Percentiles rank a stretch among this genome's conserved stretches.
Conservation (phyloP, 2,888 invertebrate species). For the Folsomia candida region DNA sequence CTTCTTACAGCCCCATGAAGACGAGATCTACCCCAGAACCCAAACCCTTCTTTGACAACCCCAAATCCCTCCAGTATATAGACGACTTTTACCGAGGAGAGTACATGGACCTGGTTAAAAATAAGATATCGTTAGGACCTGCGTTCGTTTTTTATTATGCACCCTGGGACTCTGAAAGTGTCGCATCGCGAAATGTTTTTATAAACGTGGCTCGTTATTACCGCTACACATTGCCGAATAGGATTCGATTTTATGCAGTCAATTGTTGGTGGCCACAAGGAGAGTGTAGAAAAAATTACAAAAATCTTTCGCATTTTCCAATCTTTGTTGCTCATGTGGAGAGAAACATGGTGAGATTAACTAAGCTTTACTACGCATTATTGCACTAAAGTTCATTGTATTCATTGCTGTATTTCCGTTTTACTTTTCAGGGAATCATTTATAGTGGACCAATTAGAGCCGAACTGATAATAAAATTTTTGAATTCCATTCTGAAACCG, state of each 20-base stretch:
- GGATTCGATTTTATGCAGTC: slow-evolving; percentile 47
- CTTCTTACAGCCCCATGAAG: slow-evolving; percentile 39
- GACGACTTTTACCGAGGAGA: slow-evolving; percentile 48
- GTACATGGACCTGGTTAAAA: slow-evolving; percentile 46
- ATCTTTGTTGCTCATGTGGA: slow-evolving; percentile 48
- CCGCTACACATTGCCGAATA: slow-evolving; percentile 29
- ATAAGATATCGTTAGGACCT: slow-evolving; percentile 44
- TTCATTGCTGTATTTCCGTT: neutral
- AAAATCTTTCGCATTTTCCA: slow-evolving; percentile 49
- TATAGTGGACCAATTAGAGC: slow-evolving; percentile 48
- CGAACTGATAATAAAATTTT: slow-evolving; percentile 47
- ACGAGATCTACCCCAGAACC: slow-evolving; percentile 41
- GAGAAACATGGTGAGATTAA: slow-evolving; percentile 43
- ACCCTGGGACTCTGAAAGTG: slow-evolving; percentile 49
- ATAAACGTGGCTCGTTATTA: slow-evolving; percentile 45
- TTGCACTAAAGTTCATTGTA: slow-evolving; percentile 1
- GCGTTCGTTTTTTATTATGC: slow-evolving; percentile 50
- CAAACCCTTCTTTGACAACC: slow-evolving; percentile 44
- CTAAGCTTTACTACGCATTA: neutral
- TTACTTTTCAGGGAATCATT: slow-evolving; percentile 45
- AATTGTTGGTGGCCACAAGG: slow-evolving; percentile 50
- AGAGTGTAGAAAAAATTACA: slow-evolving; percentile 49
- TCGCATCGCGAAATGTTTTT: slow-evolving; percentile 43
- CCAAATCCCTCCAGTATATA: slow-evolving; percentile 25
- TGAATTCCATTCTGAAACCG: slow-evolving; percentile 43